Conservation (phyloP, 2,113 vertebrate species). For the Trochalopteron elliotii region DNA sequence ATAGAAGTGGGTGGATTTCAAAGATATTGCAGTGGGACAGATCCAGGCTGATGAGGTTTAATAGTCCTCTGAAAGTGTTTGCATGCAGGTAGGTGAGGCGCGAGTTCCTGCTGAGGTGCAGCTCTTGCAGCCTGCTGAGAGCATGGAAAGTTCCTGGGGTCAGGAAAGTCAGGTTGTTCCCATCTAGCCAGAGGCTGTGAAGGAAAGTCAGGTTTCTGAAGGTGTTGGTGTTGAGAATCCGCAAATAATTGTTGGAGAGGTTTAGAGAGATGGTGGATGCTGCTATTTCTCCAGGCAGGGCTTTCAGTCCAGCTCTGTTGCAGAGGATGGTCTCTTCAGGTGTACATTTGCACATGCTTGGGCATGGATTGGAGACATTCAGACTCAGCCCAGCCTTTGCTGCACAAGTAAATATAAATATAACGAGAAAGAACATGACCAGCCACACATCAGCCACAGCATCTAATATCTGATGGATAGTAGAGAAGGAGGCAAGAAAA, state of each 20-base stretch:
- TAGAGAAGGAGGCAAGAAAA: not conserved
- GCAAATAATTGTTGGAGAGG: conserved; percentile 60
- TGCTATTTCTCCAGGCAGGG: conserved; percentile 50
- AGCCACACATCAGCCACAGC: not conserved
- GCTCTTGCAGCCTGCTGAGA: conserved; percentile 50
- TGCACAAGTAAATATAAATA: not conserved
- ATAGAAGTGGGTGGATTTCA: conserved; percentile 63
- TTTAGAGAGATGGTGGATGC: conserved; percentile 45
- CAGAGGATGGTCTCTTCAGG: conserved; percentile 37
- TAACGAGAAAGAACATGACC: conserved; percentile 23
- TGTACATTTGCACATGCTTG: conserved; percentile 51
- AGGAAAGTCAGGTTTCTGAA: conserved; percentile 63
- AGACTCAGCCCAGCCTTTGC: not conserved
- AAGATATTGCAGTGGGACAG: conserved; percentile 69
- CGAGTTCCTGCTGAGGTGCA: conserved; percentile 63
- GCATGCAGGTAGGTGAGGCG: conserved; percentile 58
- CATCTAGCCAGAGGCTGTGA: conserved; percentile 63
- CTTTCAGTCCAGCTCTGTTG: conserved; percentile 40
- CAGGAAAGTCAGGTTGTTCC: conserved; percentile 68
- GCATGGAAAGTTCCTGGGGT: conserved; percentile 55
- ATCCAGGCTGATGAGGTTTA: conserved; percentile 61
- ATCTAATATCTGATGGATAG: not conserved
- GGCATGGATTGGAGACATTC: conserved; percentile 22
- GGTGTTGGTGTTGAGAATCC: conserved; percentile 26
- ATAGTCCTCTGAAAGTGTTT: conserved; percentile 64